phyloP scores from a whole-genome alignment of 2,113 vertebrate genomes.

The Carassius auratus region DNA sequence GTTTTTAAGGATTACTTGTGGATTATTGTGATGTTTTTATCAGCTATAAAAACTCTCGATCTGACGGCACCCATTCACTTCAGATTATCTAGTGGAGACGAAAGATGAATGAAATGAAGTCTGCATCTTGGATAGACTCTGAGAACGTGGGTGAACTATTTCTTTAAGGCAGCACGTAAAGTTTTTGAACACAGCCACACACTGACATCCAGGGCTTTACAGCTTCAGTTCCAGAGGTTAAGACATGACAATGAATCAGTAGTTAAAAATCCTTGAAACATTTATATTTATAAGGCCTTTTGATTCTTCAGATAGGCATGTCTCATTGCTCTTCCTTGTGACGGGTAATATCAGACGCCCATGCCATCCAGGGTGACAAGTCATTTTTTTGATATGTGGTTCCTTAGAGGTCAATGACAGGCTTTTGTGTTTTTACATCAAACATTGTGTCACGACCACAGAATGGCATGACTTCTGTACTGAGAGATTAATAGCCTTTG shows the following conservation, averaged over 20 bases:
- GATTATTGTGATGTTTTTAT: too few species aligned
- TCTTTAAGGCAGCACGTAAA: background rate
- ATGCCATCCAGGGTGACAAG: background rate
- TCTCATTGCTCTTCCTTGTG: conserved; percentile 3
- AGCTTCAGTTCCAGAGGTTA: background rate
- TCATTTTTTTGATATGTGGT: background rate
- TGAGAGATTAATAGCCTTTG: conserved; percentile 28
- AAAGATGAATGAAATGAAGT: too few species aligned
- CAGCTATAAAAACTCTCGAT: too few species aligned
- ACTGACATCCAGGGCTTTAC: background rate
- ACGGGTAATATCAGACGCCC: background rate
- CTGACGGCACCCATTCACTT: too few species aligned
- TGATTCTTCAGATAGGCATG: conserved; percentile 7
- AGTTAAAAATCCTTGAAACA: conserved; percentile 12
- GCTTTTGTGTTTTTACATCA: conserved; percentile 25
- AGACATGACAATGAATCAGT: conserved; percentile 1
- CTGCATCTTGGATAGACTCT: too few species aligned
- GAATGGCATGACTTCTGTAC: conserved; percentile 7
- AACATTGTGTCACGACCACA: background rate
- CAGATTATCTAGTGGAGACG: too few species aligned
- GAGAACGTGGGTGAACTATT: background rate
- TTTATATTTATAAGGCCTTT: background rate
- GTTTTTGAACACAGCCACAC: background rate
- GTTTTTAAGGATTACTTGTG: too few species aligned
- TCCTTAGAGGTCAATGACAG: conserved; percentile 19